These are phyloP conservation scores for Mystacornis crossleyi DNA, from an alignment of 2,113 vertebrate genomes.

Conservation along the genomic window DNA sequence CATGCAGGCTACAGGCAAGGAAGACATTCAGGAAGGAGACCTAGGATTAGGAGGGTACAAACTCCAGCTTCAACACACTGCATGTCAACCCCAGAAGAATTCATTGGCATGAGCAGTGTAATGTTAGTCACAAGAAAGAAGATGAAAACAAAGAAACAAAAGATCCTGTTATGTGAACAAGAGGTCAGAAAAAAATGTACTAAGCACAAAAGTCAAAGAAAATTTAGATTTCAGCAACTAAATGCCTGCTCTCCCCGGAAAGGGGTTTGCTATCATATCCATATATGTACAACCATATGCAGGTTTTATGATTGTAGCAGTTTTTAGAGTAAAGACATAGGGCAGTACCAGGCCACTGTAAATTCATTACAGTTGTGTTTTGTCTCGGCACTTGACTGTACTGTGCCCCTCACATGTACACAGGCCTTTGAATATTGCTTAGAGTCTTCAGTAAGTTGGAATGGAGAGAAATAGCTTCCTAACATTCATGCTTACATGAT, in stretches of 20 bases:
- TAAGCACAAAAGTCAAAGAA: neutral
- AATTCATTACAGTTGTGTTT: neutral
- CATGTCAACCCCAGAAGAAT: neutral
- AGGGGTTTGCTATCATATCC: neutral
- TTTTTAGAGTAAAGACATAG: neutral
- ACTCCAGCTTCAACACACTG: constrained; percentile 58
- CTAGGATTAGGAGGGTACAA: constrained; percentile 74
- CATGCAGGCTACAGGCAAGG: constrained; percentile 27
- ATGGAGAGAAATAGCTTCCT: neutral
- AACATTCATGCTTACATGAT: neutral
- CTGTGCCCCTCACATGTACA: neutral
- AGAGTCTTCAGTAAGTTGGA: neutral
- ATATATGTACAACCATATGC: neutral
- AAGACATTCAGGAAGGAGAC: constrained; percentile 77
- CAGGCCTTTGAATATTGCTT: neutral
- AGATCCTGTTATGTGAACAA: neutral
- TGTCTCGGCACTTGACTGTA: neutral
- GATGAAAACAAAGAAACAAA: neutral
- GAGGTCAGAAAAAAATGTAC: neutral
- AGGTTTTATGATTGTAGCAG: neutral
- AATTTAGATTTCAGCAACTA: constrained; percentile 2
- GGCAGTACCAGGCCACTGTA: neutral
- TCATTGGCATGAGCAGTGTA: neutral
- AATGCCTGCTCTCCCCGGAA: neutral
- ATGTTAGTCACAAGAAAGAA: neutral